Evolutionary conservation across 2,113 vertebrate genomes (phyloP), one percentile per base, ranked within the genome.

Genomic region (Ancistrus triradiatus): DNA sequence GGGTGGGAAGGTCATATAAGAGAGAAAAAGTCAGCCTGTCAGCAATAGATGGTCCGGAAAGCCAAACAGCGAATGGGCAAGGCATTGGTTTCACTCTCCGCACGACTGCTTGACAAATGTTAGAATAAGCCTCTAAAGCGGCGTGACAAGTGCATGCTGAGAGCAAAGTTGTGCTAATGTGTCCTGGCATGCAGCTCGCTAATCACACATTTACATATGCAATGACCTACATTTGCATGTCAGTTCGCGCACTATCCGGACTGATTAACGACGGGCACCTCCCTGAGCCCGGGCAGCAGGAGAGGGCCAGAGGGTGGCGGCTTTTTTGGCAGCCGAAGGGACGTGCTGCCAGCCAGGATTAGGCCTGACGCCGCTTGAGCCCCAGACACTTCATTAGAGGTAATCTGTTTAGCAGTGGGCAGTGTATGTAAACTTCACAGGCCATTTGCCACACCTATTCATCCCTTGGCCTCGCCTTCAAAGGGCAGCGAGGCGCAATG

Each of bases 151-250:
- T 91, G 85, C 94, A 92, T 92, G 94, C 96, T 95, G 96, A 93
- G 94, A 92, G 93, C 90, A 91, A 90, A 93, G 91, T 91, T 92
- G 91, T 77, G 83, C 93, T 98, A 97, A 97, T 97, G 92, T 92
- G 92, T 93, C 90, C 92, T 97, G 96, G 96, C 96, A 92, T 91
- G 91, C 90, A 86, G 88, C 91, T 90, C 88, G 90, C 90, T 97
- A 98, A 98, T 97, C 92, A 92, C 95, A 95, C 95, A 98, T 98
- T 98, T 98, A 96, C 96, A 98, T 98, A 98, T 98, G 95, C 95
- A 97, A 98, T 98, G 96, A 98, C 96, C 96, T 98, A 98, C 89
- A 98, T 98, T 93, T 98, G 95, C 95, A 98, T 98, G 96, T 98
- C 96, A 97, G 94, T 92, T 94, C 92, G 89, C 92, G 92, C 92